A percentile compares a stretch with the other conserved stretches of the same genome.
phyloP scores from a whole-genome alignment of 92 coral and sea anemone genomes.

The Meandrina meandrites region DNA sequence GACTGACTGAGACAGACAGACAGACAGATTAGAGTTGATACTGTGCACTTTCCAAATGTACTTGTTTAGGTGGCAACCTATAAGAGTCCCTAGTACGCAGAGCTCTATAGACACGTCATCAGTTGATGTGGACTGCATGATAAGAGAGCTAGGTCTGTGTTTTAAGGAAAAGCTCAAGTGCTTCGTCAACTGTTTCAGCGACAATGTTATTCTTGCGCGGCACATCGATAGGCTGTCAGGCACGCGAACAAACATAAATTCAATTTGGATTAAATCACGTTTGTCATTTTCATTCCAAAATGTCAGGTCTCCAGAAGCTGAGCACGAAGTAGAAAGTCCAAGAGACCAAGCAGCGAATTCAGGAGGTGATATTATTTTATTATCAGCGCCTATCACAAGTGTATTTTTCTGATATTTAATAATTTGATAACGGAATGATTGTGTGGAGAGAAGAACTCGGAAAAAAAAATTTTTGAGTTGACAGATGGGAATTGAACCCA shows the following conservation, averaged over 20 bases:
- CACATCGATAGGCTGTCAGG: background rate
- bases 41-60: too few species aligned
- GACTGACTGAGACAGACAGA: too few species aligned
- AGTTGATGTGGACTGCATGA: too few species aligned
- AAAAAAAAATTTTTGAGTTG: too few species aligned
- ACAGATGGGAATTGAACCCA: too few species aligned
- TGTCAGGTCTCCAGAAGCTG: conserved; percentile 46
- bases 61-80: too few species aligned
- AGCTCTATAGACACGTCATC: background rate
- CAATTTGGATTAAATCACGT: background rate
- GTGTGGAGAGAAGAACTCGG: too few species aligned
- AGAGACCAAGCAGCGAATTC: conserved; percentile 1
- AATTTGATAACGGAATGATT: too few species aligned
- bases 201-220: background rate
- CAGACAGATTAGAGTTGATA: too few species aligned
- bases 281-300: background rate
- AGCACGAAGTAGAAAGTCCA: conserved; percentile 23
- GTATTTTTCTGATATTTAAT: background rate
- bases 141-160: too few species aligned
- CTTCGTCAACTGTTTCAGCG: background rate
- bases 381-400: background rate
- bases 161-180: background rate
- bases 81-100: too few species aligned
- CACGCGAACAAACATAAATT: background rate
- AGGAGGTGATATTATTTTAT: background rate